Evolutionary conservation across 2,113 vertebrate genomes (phyloP).

Genomic region (Thryonomys swinderianus): DNA sequence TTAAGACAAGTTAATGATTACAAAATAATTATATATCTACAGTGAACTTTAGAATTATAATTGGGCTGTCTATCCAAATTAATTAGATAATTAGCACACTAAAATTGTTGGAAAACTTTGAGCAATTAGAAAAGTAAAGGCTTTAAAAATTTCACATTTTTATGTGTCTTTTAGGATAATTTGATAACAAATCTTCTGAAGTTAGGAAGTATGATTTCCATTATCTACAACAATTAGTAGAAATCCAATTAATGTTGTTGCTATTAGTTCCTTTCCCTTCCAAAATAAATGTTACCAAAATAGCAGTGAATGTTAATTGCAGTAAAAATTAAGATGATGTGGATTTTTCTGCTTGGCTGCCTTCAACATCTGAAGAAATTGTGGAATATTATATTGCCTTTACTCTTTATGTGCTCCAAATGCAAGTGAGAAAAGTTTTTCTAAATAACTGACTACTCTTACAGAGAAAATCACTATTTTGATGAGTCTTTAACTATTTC

Average conservation of each 20-base stretch:
- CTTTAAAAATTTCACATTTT: slow-evolving; percentile 70
- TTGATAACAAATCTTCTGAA: slow-evolving; percentile 51
- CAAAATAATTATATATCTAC: slow-evolving; percentile 77
- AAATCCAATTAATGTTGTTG: slow-evolving; percentile 45
- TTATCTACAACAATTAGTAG: slow-evolving; percentile 35
- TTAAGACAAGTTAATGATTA: slow-evolving; percentile 78
- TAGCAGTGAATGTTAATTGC: not conserved
- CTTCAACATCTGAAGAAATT: not conserved
- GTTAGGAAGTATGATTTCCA: slow-evolving; percentile 59
- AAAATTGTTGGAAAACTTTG: slow-evolving; percentile 69
- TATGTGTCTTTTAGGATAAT: slow-evolving; percentile 28
- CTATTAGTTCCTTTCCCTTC: slow-evolving; percentile 1
- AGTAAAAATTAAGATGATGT: not conserved
- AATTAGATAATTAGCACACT: slow-evolving; percentile 85
- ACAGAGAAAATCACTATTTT: not conserved
- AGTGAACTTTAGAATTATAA: slow-evolving; percentile 80
- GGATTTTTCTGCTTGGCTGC: not conserved
- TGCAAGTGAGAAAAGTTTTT: not conserved
- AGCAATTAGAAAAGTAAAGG: slow-evolving; percentile 72
- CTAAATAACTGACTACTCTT: not conserved
- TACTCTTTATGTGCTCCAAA: not conserved
- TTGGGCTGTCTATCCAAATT: slow-evolving; percentile 79
- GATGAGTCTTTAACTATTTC: not conserved
- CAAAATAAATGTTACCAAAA: slow-evolving; percentile 32
- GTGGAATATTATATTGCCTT: not conserved